A percentile compares a stretch with the other conserved stretches of the same genome.
Evolutionary conservation across 2,888 invertebrate species (phyloP).

Genomic region (Caradrina clavipalpis): DNA sequence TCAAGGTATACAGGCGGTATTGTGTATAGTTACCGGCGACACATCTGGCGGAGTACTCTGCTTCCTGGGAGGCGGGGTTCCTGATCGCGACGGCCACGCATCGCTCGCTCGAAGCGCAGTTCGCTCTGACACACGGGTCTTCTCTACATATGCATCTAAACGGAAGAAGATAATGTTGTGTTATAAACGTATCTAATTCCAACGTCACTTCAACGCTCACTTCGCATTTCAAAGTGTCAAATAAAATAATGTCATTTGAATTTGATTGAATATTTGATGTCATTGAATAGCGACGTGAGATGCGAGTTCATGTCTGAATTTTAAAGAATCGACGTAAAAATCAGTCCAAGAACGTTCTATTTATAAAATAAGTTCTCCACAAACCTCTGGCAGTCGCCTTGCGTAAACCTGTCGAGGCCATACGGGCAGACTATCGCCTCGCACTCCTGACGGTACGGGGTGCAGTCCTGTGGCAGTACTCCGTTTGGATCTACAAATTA

Average conservation of each 20-base stretch:
- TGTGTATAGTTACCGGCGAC: constrained; percentile 46
- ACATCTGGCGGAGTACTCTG: constrained; percentile 81
- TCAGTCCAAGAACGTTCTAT: not conserved
- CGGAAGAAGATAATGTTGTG: not conserved
- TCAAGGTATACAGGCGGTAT: no score
- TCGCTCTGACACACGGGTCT: constrained; percentile 93
- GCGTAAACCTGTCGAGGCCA: constrained; percentile 90
- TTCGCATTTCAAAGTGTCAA: no score
- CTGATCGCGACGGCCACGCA: constrained; percentile 92
- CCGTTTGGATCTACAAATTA: constrained; percentile 26
- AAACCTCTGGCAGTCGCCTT: constrained; percentile 78
- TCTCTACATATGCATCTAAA: constrained; percentile 81
- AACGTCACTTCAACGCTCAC: no score
- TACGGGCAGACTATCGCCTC: constrained; percentile 93
- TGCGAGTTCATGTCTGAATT: no score
- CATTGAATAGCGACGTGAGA: no score
- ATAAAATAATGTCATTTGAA: no score
- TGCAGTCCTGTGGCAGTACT: constrained; percentile 86
- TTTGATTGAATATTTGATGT: no score
- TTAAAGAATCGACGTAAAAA: no score
- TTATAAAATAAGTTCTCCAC: constrained; percentile 9
- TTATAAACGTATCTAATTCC: not conserved
- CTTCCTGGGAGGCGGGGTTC: constrained; percentile 73
- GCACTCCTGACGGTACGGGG: constrained; percentile 91
- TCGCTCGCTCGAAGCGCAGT: constrained; percentile 92